These are phyloP conservation scores for Spea multiplicata DNA, from an alignment of 2,113 vertebrate genomes.

Conservation along the genomic window DNA sequence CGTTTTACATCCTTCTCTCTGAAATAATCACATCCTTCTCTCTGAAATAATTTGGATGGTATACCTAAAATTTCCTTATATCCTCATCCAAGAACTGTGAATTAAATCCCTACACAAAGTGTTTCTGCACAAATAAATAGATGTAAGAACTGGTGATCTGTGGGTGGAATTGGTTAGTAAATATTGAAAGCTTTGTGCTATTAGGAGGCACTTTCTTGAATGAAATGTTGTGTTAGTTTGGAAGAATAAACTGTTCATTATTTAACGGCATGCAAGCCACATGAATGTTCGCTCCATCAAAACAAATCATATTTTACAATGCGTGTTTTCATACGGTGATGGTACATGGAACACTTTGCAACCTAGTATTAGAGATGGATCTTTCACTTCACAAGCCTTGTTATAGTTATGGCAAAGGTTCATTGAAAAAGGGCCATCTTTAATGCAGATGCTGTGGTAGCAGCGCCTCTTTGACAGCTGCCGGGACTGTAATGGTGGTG, in stretches of 20 bases:
- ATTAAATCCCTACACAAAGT: neutral
- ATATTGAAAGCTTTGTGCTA: constrained; percentile 7
- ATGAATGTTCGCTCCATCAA: neutral
- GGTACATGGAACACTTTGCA: neutral
- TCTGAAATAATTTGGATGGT: too few relatives aligned
- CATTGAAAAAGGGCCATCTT: too few relatives aligned
- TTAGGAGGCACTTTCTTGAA: neutral
- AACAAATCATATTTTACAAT: neutral
- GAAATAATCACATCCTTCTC: too few relatives aligned
- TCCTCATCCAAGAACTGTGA: neutral
- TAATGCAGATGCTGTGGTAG: too few relatives aligned
- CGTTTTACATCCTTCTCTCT: neutral
- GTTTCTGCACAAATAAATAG: constrained; percentile 3
- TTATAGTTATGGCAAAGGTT: too few relatives aligned
- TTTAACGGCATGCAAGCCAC: neutral
- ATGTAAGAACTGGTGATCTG: neutral
- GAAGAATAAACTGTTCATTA: constrained; percentile 14
- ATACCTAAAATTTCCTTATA: neutral
- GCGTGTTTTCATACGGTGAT: neutral
- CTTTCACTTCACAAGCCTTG: too few relatives aligned
- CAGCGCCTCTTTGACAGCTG: too few relatives aligned
- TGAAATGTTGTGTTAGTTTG: neutral
- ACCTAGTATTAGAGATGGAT: neutral
- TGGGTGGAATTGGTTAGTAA: constrained; percentile 26
- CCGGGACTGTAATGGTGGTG: too few relatives aligned